These are phyloP conservation scores for Pectinophora gossypiella DNA, from an alignment of 1,140 invertebrate genomes.

Conservation along the genomic window DNA sequence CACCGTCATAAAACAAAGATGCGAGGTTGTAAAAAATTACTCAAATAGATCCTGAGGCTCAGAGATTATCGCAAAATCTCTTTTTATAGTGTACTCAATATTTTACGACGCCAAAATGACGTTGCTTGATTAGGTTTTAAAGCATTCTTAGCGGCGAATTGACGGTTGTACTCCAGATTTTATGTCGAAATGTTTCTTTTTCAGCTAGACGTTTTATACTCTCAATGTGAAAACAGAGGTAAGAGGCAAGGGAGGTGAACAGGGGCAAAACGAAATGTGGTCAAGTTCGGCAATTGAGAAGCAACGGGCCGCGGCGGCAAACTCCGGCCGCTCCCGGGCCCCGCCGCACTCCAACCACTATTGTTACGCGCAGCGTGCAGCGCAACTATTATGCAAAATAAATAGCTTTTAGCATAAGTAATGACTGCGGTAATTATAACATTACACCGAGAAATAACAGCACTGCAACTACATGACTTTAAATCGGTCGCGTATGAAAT, in stretches of 20 bases:
- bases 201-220: background rate
- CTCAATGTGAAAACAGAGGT: conserved; percentile 27
- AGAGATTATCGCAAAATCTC: background rate
- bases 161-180: background rate
- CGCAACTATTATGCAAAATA: conserved; percentile 56
- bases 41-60: background rate
- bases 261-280: conserved; percentile 34
- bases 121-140: background rate
- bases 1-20: background rate
- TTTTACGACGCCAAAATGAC: background rate
- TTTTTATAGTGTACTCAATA: background rate
- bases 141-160: conserved; percentile 6
- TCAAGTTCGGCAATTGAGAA: conserved; percentile 53
- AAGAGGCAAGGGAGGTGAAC: conserved; percentile 19
- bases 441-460: conserved; percentile 29
- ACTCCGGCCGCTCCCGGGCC: conserved; percentile 32
- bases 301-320: conserved; percentile 39
- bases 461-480: background rate
- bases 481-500: conserved; percentile 1
- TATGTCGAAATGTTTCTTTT: too few relatives aligned
- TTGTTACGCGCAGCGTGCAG: conserved; percentile 41
- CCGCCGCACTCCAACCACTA: conserved; percentile 37
- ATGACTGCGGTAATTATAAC: conserved; percentile 45
- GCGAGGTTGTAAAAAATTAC: background rate
- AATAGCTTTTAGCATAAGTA: conserved; percentile 46